Base-by-base conservation (phyloP, 2,888 invertebrate genomes). In the Lingula anatina region DNA sequence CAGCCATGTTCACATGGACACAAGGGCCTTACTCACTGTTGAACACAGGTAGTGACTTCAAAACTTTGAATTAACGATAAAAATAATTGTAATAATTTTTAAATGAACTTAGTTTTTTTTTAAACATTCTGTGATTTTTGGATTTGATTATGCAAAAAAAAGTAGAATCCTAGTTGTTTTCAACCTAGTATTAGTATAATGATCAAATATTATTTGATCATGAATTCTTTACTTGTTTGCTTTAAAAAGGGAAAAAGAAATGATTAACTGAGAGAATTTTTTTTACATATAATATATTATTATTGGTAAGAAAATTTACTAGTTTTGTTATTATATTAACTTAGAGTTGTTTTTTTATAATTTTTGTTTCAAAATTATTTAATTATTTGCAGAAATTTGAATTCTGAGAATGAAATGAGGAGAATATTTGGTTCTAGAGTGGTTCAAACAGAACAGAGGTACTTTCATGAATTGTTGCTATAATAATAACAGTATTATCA, bases 401-500 rank as follows among this genome's bases (percentile, higher is more conserved):
- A 89, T 79, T 84, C 87, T 12, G 86, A 86, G 57, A 87, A 87
- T 78, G 90, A 90, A 78, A 80, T 90, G 70, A 86, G 86, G 54
- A 82, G 85, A 66, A 88, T 89, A 66, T 90, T 90, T 80, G 89
- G 90, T 23, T 85, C 86, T 21, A 85, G 85, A 75, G 86, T 87
- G 47, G 83, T 89, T 23, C 86, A 86, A 75, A 82, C 83, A 47
- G 86, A 87, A 71, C 79, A 79, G 55, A 77, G 71, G 81, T 80
- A 62, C 15, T 31, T 15, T 31, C 15, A 15, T 12, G 31, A 31
- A 9, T 31, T 9, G 9, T 12, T 31, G 9, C 31, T 31, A 31
- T 31, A 31, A 31, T 15, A 31, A 12, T 15, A 9, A 9, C 31
- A 31, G 31, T 31, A 31, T 15, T 12, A 31, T 31, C 9, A 9